Evolutionary conservation across 1,140 invertebrate genomes (phyloP), one percentile per base, ranked within the genome.

Genomic region (Cydia fagiglandana): DNA sequence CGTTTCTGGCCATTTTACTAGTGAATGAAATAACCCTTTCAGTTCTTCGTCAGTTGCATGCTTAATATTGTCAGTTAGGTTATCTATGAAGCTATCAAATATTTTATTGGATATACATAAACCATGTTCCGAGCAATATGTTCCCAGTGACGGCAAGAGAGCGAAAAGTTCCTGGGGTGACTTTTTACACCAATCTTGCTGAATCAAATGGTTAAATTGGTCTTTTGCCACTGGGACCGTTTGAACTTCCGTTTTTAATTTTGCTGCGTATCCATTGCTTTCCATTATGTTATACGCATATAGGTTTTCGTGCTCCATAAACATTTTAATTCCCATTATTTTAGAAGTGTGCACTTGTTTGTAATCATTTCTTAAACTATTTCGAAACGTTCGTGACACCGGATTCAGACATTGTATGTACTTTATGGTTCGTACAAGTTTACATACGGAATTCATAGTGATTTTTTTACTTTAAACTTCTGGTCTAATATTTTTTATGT

Each of bases 21-120:
- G 78, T 77, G 84, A 81, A 77, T 88, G 83, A 80, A 94, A 88
- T 73, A 94, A 73, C 41, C 78, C 75, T 76, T 87, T 80, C 45
- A 94, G 77, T 80, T 94, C 90, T 47, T 88, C 75, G 83, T 94
- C 91, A 28, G 88, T 89, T 28, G 93, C 86, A 78, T 87, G 76
- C 80, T 93, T 86, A 75, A 93, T 84, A 64, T 92, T 91, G 79
- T 93, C 88, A 76, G 86, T 91, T 38, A 94, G 83, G 53, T 76
- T 84, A 76, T 93, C 86, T 38, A 94, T 90, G 80, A 94, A 90
- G 76, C 84, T 79, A 83, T 91, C 85, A 86, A 91, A 88, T 10
- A 88, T 86, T 78, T 78, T 82, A 76, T 90, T 80, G 74, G 93
- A 89, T 66, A 94, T 83, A 77, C 83, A 77, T 56, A 94, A 78